phyloP scores from a whole-genome alignment of 30 jellyfish, hydroid and myxozoan genomes.

The Phacellophora camtschatica region DNA sequence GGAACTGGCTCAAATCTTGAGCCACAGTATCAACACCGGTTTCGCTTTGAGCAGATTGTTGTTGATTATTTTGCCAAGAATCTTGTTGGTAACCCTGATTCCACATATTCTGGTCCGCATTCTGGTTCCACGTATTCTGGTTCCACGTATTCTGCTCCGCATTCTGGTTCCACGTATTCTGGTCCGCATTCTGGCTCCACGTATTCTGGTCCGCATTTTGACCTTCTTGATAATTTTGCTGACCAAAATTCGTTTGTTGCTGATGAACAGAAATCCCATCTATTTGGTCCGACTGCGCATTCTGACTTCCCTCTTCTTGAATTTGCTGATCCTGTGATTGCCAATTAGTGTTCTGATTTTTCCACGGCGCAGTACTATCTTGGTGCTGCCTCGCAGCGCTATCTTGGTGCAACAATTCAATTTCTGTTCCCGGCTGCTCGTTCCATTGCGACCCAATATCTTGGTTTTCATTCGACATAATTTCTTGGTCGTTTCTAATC shows the following conservation, averaged over 20 bases:
- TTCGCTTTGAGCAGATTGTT: background rate
- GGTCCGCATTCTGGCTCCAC: background rate
- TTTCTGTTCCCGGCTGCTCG: background rate
- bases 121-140: constrained; percentile 8
- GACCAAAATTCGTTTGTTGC: background rate
- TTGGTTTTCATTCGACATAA: background rate
- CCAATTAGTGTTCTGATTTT: background rate
- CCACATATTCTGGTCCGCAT: background rate
- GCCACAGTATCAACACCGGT: background rate
- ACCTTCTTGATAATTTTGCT: background rate
- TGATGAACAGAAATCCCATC: background rate
- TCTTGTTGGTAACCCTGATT: background rate
- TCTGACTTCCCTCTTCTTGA: background rate
- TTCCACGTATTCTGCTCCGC: background rate
- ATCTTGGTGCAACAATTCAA: background rate
- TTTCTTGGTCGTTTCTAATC: background rate
- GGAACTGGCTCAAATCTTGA: background rate
- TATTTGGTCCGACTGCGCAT: background rate
- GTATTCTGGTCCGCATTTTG: background rate
- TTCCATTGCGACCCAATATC: background rate
- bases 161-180: background rate
- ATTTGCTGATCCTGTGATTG: background rate
- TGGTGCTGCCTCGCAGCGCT: background rate
- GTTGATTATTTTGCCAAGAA: background rate
- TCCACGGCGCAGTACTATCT: constrained; percentile 4